Base-by-base conservation (phyloP, 2,113 vertebrate genomes). In the Clinocottus analis region DNA sequence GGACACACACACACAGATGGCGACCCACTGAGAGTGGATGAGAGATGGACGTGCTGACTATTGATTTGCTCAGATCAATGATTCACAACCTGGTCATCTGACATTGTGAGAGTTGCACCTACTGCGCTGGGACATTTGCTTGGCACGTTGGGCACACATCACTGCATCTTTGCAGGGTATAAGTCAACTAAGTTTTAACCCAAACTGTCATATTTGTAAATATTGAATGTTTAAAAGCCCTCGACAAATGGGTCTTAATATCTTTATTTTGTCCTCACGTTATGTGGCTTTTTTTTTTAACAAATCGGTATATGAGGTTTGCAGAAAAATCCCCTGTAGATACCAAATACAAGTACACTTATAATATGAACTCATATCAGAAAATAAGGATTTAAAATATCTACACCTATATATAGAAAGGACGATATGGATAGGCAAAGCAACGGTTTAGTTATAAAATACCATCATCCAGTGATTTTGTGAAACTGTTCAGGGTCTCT, bases 11-110 rank as follows among this genome's bases (percentile, higher is more conserved):
- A 85, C 90, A 89, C 93, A 93, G 91, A 92, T 92, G 92, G 91
- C 58, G 59, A 90, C 90, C 77, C 73, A 80, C 85, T 72, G 80
- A 82, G 84, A 82, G 75, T 71, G 82, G 85, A 82, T 27, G 66
- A 59, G 76, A 91, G 88, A 92, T 86, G 91, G 89, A 90, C 84
- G n/a, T 77, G 69, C 80, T 84, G 83, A 81, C 75, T 91, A 92
- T 93, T 90, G 90, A 92, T 92, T 92, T 93, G 87, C 85, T 89
- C 91, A 93, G 92, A 91, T 93, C 92, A 89, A 88, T 94, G 93
- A 89, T 84, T 93, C 85, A 82, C 91, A 93, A 91, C 91, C 91
- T 92, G 92, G 87, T 87, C 79, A 84, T 89, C 85, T 80, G 85
- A 91, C 86, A 84, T 71, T 64, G 79, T 71, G 88, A 80, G 68